Conservation (phyloP, 1,140 invertebrate genomes). For the Pteromalus puparum region DNA sequence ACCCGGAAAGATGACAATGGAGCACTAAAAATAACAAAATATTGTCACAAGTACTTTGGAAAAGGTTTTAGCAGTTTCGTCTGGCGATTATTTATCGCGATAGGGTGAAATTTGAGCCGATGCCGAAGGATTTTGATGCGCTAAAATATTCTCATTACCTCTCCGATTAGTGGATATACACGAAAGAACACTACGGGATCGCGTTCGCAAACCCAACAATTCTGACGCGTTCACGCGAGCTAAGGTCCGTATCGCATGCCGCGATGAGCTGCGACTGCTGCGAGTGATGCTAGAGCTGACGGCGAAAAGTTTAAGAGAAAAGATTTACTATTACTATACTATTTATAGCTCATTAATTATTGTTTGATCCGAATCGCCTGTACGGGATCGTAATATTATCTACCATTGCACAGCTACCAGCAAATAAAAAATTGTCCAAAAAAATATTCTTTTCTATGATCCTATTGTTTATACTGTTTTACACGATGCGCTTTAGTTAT, state of each 20-base stretch:
- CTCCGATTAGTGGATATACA: slow-evolving; percentile 49
- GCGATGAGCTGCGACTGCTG: too few species aligned
- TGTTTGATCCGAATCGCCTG: too few species aligned
- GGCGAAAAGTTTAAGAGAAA: too few species aligned
- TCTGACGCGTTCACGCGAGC: neutral
- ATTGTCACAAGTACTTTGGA: neutral
- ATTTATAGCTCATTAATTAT: too few species aligned
- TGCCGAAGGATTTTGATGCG: slow-evolving; percentile 60
- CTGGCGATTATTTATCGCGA: neutral
- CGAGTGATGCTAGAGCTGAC: too few species aligned
- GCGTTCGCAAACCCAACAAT: slow-evolving; percentile 44
- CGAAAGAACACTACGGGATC: slow-evolving; percentile 56
- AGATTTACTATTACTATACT: too few species aligned
- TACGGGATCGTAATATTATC: too few species aligned
- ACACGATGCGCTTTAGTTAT: too few species aligned
- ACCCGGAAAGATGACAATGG: neutral
- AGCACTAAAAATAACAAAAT: slow-evolving; percentile 22
- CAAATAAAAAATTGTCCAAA: too few species aligned
- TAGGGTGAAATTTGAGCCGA: slow-evolving; percentile 44
- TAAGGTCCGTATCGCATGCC: slow-evolving; percentile 5
- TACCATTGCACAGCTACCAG: too few species aligned
- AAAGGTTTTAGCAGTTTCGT: neutral
- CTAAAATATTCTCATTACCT: slow-evolving; percentile 58
- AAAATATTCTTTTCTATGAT: too few species aligned
- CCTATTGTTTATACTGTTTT: too few species aligned